Evolutionary conservation across 2,113 vertebrate genomes (phyloP), one percentile per base, ranked within the genome.

Genomic region (Dinomys branickii): DNA sequence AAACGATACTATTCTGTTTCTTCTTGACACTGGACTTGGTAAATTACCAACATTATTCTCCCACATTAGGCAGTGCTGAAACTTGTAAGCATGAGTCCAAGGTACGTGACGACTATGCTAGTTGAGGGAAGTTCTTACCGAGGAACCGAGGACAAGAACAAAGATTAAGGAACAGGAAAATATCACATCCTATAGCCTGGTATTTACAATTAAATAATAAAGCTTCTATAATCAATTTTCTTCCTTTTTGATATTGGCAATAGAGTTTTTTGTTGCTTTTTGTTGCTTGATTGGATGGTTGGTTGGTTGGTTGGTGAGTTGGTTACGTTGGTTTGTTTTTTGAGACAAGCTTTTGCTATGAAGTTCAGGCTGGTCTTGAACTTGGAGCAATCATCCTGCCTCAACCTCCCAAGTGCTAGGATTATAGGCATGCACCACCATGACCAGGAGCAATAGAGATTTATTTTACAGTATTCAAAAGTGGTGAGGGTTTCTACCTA

Each of bases 1-100:
- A 80, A 30, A 58, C 52, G 2, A 35, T 6, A 24, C 58, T 54
- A 3, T 44, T 10, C 41, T 56, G 52, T 38, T 77, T 41, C 22
- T 56, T 44, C 56, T 38, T 59, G 65, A 83, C 78, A 16, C 58
- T 3, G 3, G 33, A 28, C 50, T 77, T 30, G 12, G 63, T 33
- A 67, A 52, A 83, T 93, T 83, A 44, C 77, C 52, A 13, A 41
- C 9, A 1, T 4, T 24, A 2, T 71, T 85, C 82, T 85, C 50
- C 82, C 47, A 19, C 20, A 3, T 1, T 3, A 1, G 20, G 12
- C 26, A 10, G 9, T 4, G 14, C 47, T 38, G 58, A 80, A 56
- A 38, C 30, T 80, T 38, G 11, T 0, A 71, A 54, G 41, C 52
- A 0, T 5, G 1, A 33, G 26, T 4, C 22, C 7, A 11, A 2